Evolutionary conservation across 2,113 vertebrate species (phyloP).

Genomic region (Pagrus major): DNA sequence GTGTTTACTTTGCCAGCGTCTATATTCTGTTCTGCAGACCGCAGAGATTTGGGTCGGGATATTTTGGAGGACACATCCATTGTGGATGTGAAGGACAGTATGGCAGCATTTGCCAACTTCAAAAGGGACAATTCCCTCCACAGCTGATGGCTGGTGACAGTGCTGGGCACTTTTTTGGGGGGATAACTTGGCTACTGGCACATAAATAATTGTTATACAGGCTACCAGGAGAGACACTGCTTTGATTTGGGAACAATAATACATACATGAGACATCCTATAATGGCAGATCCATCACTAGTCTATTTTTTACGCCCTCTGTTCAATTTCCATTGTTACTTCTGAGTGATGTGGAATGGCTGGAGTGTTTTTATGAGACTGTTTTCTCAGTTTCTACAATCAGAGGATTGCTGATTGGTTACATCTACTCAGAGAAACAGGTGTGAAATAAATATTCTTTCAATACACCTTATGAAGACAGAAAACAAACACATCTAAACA

Average conservation of each 20-base stretch:
- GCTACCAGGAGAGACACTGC: background rate
- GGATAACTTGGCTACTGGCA: conserved; percentile 41
- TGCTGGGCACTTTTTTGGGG: conserved; percentile 6
- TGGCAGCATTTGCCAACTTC: conserved; percentile 45
- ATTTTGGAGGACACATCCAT: conserved; percentile 50
- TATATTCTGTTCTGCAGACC: conserved; percentile 47
- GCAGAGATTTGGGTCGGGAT: conserved; percentile 48
- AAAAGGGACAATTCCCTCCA: conserved; percentile 45
- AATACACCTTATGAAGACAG: conserved; percentile 19
- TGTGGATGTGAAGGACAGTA: conserved; percentile 28
- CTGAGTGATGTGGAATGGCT: too few relatives aligned
- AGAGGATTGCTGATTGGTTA: conserved; percentile 23
- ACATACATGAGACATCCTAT: background rate
- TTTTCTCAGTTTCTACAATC: background rate
- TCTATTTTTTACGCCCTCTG: background rate
- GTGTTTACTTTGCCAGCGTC: conserved; percentile 40
- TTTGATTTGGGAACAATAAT: conserved; percentile 7
- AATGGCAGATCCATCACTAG: background rate
- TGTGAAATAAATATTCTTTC: conserved; percentile 45
- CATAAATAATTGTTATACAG: conserved; percentile 32
- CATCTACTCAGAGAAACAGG: conserved; percentile 20
- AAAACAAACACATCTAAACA: conserved; percentile 26
- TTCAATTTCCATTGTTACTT: background rate
- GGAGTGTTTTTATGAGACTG: background rate
- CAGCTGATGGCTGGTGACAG: conserved; percentile 39